Percentiles rank a stretch among this genome's conserved stretches.
Evolutionary conservation across 2,888 invertebrate genomes (phyloP).

Genomic region (Bellardia bayeri): DNA sequence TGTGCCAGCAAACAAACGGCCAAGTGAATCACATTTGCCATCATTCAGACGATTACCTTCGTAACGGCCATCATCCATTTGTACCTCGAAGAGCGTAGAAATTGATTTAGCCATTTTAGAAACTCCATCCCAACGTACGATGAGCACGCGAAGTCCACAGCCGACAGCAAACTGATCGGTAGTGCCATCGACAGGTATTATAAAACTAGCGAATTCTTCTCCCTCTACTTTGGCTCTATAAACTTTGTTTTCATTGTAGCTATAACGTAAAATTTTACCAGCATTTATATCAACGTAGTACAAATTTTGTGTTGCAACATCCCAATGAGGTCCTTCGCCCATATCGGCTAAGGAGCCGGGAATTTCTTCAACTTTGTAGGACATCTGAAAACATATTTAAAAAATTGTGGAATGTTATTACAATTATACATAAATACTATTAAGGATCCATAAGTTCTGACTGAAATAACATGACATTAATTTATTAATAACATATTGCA

Average conservation of each 20-base stretch:
- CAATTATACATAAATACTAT: too few species aligned
- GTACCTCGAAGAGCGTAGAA: constrained; percentile 86
- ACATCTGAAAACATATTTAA: constrained; percentile 78
- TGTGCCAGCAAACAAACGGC: constrained; percentile 90
- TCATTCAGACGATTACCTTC: constrained; percentile 89
- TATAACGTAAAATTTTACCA: constrained; percentile 82
- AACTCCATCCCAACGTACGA: constrained; percentile 88
- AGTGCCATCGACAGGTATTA: constrained; percentile 87
- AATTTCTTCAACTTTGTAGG: constrained; percentile 82
- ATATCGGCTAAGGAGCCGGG: constrained; percentile 83
- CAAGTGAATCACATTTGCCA: constrained; percentile 90
- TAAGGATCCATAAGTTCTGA: too few species aligned
- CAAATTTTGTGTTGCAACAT: constrained; percentile 86
- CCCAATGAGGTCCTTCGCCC: constrained; percentile 91
- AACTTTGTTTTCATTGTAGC: constrained; percentile 84
- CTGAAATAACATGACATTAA: too few species aligned
- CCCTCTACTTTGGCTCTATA: constrained; percentile 85
- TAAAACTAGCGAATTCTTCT: constrained; percentile 84
- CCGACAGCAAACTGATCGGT: constrained; percentile 87
- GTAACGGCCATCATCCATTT: constrained; percentile 85
- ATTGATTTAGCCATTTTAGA: constrained; percentile 85
- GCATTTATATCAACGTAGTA: constrained; percentile 88
- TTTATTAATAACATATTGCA: too few species aligned
- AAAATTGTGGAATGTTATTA: too few species aligned
- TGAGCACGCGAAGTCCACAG: constrained; percentile 86